Evolutionary conservation across 2,113 vertebrate species (phyloP), one percentile per base, ranked within the genome.

Genomic region (Lophius piscatorius): DNA sequence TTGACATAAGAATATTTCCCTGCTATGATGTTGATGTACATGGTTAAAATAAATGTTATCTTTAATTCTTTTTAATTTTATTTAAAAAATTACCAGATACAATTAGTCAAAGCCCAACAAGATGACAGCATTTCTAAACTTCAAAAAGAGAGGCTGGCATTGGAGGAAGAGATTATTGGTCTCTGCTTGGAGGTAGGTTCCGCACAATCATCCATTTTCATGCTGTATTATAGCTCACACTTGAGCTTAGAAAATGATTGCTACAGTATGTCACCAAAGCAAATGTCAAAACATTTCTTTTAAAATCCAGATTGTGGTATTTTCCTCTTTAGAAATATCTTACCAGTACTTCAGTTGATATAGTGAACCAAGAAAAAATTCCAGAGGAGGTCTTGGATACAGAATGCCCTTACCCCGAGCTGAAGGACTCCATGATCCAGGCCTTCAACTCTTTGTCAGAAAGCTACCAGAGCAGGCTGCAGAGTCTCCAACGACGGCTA

Each of bases 41-140:
- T 28, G 26, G 4, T 28, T 28, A n/a, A n/a, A n/a, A n/a, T n/a
- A n/a, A n/a, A n/a, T n/a, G n/a, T n/a, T n/a, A n/a, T n/a, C n/a
- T n/a, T n/a, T n/a, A n/a, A n/a, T n/a, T n/a, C 21, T 24, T 24
- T 9, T 22, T 24, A 10, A 4, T 52, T 70, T 63, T 48, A 9
- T 57, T 11, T 3, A 8, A 31, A 31, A 9, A 64, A 69, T 50
- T 11, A 18, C 10, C 71, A 99, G 97, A 88, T 97, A 35, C 71
- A 85, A 61, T 87, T 63, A 69, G 90, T 95, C 64, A 98, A 94
- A 81, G 83, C 91, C 45, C 93, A 94, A 56, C 93, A 95, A 82
- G 82, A 87, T 62, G 50, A 33, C 22, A 42, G 87, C 66, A 90
- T 78, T 83, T 83, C 89, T 78, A 90, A 69, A 63, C 94, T 97